phyloP scores from a whole-genome alignment of 2,888 invertebrate species.

The Limenitis arthemis region DNA sequence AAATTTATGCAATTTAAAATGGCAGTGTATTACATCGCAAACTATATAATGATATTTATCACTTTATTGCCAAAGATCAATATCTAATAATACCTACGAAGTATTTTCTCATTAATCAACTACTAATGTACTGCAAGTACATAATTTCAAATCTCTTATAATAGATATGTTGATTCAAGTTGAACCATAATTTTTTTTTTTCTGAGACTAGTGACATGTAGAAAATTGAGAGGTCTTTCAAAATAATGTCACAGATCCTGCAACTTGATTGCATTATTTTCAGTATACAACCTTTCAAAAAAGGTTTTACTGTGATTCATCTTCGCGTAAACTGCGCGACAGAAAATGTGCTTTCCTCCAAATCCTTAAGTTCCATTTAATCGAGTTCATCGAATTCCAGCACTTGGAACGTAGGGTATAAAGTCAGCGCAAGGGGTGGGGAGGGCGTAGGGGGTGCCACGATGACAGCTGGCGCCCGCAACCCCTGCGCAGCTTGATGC shows the following conservation, averaged over 20 bases:
- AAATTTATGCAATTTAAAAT: slow-evolving; percentile 13
- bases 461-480: slow-evolving; percentile 49
- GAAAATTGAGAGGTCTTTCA: too few relatives aligned
- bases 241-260: too few relatives aligned
- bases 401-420: slow-evolving; percentile 47
- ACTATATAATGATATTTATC: slow-evolving; percentile 1
- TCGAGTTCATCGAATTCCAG: slow-evolving; percentile 59
- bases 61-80: background rate
- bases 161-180: too few relatives aligned
- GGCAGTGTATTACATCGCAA: slow-evolving; percentile 19
- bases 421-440: slow-evolving; percentile 42
- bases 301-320: too few relatives aligned
- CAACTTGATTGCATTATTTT: too few relatives aligned
- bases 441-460: slow-evolving; percentile 58
- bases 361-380: slow-evolving; percentile 37
- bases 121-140: too few relatives aligned
- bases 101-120: too few relatives aligned
- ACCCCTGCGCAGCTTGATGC: slow-evolving; percentile 52
- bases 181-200: too few relatives aligned
- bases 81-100: background rate
- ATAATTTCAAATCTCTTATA: too few relatives aligned
- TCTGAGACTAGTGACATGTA: too few relatives aligned
- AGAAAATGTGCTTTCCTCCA: background rate
- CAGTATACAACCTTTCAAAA: too few relatives aligned
- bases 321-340: background rate